Percentiles rank a stretch among this genome's conserved stretches.
phyloP scores from a whole-genome alignment of 2,113 vertebrate genomes.

The Crocuta crocuta region DNA sequence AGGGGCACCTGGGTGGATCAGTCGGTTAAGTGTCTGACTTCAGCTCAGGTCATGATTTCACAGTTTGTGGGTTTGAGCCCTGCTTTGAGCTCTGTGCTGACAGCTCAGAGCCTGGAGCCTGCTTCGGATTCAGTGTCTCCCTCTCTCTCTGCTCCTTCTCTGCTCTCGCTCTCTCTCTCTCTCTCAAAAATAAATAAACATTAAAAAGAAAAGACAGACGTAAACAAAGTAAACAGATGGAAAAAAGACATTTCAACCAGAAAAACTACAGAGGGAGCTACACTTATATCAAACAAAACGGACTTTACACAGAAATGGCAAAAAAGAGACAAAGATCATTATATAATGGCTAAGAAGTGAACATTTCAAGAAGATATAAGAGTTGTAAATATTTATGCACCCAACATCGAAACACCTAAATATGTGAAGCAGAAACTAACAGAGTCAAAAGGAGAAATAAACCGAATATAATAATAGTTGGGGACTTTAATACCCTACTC shows the following conservation, averaged over 20 bases:
- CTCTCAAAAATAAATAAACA: too few species aligned
- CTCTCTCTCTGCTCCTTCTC: too few species aligned
- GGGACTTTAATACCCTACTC: not conserved
- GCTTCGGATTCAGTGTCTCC: too few species aligned
- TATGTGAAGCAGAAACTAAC: not conserved
- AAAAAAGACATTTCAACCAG: not conserved
- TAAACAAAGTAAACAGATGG: not conserved
- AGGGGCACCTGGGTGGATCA: not conserved
- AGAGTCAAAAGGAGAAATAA: not conserved
- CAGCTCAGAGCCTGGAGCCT: too few species aligned
- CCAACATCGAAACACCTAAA: not conserved
- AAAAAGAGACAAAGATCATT: not conserved
- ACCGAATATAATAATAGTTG: not conserved
- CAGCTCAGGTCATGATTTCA: too few species aligned
- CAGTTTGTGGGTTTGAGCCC: too few species aligned
- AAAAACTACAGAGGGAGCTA: not conserved
- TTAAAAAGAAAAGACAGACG: too few species aligned
- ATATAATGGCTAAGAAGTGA: not conserved
- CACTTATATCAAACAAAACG: not conserved
- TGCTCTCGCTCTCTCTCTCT: too few species aligned
- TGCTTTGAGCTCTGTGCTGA: too few species aligned
- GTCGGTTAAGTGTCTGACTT: too few species aligned
- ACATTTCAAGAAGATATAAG: not conserved
- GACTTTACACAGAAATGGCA: not conserved
- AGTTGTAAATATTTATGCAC: not conserved